Evolutionary conservation across 2,113 vertebrate genomes (phyloP).

Genomic region (Rafetus swinhoei): DNA sequence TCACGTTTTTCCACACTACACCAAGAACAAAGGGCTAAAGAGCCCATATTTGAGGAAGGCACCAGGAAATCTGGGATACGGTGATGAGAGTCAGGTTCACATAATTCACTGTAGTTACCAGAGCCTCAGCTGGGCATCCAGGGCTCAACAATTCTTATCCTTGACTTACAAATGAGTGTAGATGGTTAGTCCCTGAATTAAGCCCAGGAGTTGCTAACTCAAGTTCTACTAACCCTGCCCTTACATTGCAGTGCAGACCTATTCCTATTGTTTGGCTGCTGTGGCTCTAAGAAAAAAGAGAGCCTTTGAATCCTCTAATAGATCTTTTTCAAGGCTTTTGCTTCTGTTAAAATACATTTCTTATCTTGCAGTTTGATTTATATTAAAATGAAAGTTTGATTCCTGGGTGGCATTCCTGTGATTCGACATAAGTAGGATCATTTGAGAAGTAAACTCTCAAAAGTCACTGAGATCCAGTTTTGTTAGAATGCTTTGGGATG

Average conservation of each 20-base stretch:
- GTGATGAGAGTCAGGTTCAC: not conserved
- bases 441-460: not conserved
- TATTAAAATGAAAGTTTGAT: not conserved
- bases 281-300: not conserved
- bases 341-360: not conserved
- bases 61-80: not conserved
- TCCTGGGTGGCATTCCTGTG: not conserved
- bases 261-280: not conserved
- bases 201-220: not conserved
- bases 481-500: not conserved
- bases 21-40: not conserved
- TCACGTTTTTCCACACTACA: not conserved
- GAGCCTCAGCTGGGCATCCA: not conserved
- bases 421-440: not conserved
- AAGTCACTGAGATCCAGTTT: not conserved
- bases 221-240: not conserved
- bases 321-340: not conserved
- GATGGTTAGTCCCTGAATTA: not conserved
- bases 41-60: not conserved
- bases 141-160: not conserved
- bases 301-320: not conserved
- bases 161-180: not conserved
- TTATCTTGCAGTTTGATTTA: not conserved
- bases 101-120: not conserved
- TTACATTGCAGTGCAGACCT: not conserved